Percentiles rank a stretch among this genome's conserved stretches.
phyloP scores from a whole-genome alignment of 2,797 vertebrate species.

The Moxostoma hubbsi region DNA sequence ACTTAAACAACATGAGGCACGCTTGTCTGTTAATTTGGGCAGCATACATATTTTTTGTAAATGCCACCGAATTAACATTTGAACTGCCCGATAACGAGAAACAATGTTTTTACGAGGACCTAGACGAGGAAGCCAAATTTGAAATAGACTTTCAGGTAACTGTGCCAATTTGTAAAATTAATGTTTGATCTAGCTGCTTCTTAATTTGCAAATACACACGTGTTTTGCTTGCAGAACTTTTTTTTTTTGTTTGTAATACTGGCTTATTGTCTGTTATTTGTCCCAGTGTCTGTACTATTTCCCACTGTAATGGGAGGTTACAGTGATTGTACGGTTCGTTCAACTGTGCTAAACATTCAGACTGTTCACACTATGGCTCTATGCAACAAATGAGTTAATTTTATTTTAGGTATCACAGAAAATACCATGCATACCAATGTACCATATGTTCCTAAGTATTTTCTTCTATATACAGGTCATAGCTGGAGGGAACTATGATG shows the following conservation, averaged over 20 bases:
- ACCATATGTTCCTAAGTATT: not conserved
- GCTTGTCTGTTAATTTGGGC: slow-evolving; percentile 58
- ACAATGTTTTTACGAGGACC: slow-evolving; percentile 81
- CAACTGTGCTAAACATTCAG: too few relatives aligned
- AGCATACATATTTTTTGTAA: slow-evolving; percentile 57
- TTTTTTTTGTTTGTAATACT: too few relatives aligned
- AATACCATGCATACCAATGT: not conserved
- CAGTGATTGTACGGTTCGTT: too few relatives aligned
- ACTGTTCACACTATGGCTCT: too few relatives aligned
- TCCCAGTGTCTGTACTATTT: too few relatives aligned
- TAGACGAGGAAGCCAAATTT: slow-evolving; percentile 74
- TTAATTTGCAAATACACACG: not conserved
- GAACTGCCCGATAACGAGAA: slow-evolving; percentile 78
- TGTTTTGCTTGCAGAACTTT: too few relatives aligned
- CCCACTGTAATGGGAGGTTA: too few relatives aligned
- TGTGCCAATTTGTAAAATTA: not conserved
- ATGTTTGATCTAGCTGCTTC: not conserved
- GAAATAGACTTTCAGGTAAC: slow-evolving; percentile 81
- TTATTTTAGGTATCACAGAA: too few relatives aligned
- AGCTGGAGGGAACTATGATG: slow-evolving; percentile 89
- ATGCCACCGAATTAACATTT: slow-evolving; percentile 78
- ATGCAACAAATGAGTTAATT: too few relatives aligned
- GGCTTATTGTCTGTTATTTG: too few relatives aligned
- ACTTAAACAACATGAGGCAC: slow-evolving; percentile 61
- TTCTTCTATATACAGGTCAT: slow-evolving; percentile 79